Conservation (phyloP, 2,797 vertebrate genomes). For the Eulemur mongoz region DNA sequence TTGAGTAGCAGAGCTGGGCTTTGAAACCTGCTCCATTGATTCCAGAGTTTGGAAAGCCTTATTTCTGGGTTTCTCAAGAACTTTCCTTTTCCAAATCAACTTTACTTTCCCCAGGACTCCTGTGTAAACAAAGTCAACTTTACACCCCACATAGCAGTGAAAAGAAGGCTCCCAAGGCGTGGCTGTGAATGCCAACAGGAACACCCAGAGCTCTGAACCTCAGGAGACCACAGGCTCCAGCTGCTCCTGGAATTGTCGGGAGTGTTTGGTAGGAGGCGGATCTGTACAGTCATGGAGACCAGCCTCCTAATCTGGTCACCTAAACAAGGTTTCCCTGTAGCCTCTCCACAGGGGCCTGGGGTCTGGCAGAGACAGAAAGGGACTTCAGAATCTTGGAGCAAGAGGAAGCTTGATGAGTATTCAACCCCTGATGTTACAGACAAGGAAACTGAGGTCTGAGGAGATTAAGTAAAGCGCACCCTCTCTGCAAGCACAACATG, state of each 20-base stretch:
- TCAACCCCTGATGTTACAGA: neutral
- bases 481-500: neutral
- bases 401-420: neutral
- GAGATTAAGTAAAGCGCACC: neutral
- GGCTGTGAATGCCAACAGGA: neutral
- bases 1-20: neutral
- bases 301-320: neutral
- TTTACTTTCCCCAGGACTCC: neutral
- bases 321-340: neutral
- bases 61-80: neutral
- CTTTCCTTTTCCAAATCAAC: slow-evolving; percentile 24
- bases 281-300: neutral
- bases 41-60: neutral
- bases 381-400: neutral
- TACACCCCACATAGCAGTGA: neutral
- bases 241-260: neutral
- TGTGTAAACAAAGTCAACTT: neutral
- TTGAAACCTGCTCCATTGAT: neutral
- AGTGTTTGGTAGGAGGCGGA: neutral
- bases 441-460: neutral
- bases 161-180: neutral
- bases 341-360: neutral
- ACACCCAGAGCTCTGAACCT: neutral
- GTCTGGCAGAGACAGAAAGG: neutral
- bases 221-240: neutral